Base-by-base conservation (phyloP, 1,140 invertebrate species). In the Bathynomus jamesi region DNA sequence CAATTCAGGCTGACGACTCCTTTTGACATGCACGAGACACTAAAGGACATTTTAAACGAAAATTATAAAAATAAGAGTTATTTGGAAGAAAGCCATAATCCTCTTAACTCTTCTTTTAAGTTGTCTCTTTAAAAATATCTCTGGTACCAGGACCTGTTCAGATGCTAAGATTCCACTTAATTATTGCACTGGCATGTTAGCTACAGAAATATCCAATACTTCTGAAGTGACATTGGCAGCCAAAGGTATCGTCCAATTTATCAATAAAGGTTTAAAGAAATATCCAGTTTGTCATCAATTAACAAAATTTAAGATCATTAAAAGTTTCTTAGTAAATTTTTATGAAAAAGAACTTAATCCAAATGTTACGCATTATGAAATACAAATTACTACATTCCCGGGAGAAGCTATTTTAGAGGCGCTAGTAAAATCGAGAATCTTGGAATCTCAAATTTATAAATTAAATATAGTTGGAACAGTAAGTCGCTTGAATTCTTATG, bases 21-120 rank as follows among this genome's bases (percentile, higher is more conserved):
- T 8, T 85, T 84, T 78, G 84, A 85, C 73, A 76, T 85, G 10
- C 81, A 84, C 69, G 81, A 80, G 63, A 84, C 83, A 4, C 71
- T 85, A 10, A 46, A 76, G n/a, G 80, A 83, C 71, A 72, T 84
- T 65, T 70, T 83, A 5, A 65, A 69, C 29, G 27, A 61, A 25
- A 28, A 40, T 8, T 71, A 46, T 65, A 30, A 64, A 17, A 30
- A 46, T n/a, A 40, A 69, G 62, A 21, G 63, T 64, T 13, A 70
- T 67, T 21, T 29, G 28, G 8, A 27, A 24, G 21, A 25, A 11
- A 28, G n/a, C 17, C 21, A 11, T 4, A 31, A 40, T 11, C 28
- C 24, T 31, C n/a, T n/a, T n/a, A n/a, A n/a, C n/a, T 0, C 27
- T 65, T 27, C 30, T 0, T 27, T 28, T n/a, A 62, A 62, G 17